These are phyloP conservation scores for Lottia gigantea DNA, from an alignment of 2,888 invertebrate species.

Conservation along the genomic window DNA sequence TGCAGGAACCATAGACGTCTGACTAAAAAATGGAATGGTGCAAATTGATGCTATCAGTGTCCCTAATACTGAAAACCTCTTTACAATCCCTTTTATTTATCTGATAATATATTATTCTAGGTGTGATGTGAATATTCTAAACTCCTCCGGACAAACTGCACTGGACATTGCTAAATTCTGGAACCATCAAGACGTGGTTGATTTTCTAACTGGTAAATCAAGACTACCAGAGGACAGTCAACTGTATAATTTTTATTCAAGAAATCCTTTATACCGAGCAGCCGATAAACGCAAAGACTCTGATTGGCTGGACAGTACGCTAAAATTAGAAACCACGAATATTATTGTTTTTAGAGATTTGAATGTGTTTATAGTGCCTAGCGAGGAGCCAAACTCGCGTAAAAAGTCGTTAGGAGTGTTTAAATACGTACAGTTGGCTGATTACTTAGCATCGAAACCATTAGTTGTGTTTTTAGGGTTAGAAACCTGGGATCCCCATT, in stretches of 20 bases:
- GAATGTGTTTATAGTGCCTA: constrained; percentile 40
- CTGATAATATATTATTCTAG: constrained; percentile 36
- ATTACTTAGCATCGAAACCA: constrained; percentile 40
- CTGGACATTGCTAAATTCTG: constrained; percentile 64
- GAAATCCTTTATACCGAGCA: constrained; percentile 58
- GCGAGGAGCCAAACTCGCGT: constrained; percentile 18
- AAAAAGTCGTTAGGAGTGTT: constrained; percentile 40
- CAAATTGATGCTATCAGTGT: no score
- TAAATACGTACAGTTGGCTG: constrained; percentile 43
- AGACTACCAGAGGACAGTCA: constrained; percentile 38
- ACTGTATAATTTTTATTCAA: constrained; percentile 57
- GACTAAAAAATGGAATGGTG: no score
- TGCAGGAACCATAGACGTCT: no score
- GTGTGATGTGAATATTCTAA: constrained; percentile 55
- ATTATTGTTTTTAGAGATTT: constrained; percentile 60
- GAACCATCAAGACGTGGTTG: constrained; percentile 55
- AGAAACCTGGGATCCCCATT: constrained; percentile 39
- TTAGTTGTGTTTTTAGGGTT: constrained; percentile 58
- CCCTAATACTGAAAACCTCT: no score
- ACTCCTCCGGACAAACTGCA: constrained; percentile 65
- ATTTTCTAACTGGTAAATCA: constrained; percentile 38
- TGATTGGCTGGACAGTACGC: constrained; percentile 52
- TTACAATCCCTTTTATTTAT: no score
- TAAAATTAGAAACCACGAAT: constrained; percentile 45
- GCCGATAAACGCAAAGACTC: constrained; percentile 60